Evolutionary conservation across 2,113 vertebrate genomes (phyloP), one percentile per base, ranked within the genome.

Genomic region (Eubucco bourcierii): DNA sequence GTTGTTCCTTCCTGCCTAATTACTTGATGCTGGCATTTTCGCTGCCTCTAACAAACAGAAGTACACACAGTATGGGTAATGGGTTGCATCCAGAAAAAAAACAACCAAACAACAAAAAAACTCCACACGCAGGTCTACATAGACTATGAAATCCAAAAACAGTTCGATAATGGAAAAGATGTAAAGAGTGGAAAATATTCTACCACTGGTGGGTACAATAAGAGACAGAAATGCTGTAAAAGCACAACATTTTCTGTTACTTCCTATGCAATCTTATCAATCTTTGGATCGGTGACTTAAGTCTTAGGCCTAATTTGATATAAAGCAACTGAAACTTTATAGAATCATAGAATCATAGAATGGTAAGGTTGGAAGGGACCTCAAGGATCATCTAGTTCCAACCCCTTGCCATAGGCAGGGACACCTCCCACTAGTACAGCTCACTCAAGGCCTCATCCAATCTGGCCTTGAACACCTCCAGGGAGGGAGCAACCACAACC

Each of bases 261-360:
- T 88, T 72, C 12, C 39, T 80, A 10, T 10, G 20, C 34, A 46
- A 0, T 0, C 24, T 27, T 87, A 55, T 8, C 7, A 50, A 76
- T 19, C 50, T 92, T 73, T 83, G 19, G 68, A 29, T 67, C n/a
- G 67, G 53, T 87, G 28, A 33, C 33, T 90, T 55, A 63, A 64
- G 78, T 88, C 15, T 60, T 77, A 25, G 64, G 27, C 17, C 44
- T 85, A 19, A 39, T 83, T 55, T 41, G 77, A 37, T 10, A 23
- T 13, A 73, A 87, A 93, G 75, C 60, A 76, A 75, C 10, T 86
- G 34, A 91, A 83, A 80, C 9, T 84, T 77, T 89, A 6, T 39
- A 39, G 37, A 39, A 39, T 39, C 37, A 39, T 39, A 39, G 37
- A 39, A 39, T 37, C 37, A 39, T 39, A 39, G 37, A 39, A 39